These are phyloP conservation scores for Mobula hypostoma DNA, from an alignment of 2,113 vertebrate species.

Conservation along the genomic window DNA sequence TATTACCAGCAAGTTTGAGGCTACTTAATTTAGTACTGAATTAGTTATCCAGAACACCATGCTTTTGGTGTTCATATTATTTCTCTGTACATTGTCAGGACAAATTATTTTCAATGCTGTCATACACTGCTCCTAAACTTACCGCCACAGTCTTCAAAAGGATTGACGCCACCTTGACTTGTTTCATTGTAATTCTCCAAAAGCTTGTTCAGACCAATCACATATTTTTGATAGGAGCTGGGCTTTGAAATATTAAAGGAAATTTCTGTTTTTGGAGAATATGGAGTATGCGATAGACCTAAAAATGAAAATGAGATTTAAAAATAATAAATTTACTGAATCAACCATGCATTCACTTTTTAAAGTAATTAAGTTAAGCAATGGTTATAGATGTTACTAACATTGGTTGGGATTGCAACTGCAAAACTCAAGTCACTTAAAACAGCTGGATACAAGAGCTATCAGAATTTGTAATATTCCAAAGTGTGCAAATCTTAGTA, in stretches of 20 bases:
- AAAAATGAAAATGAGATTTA: constrained; percentile 30
- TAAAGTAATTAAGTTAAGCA: background rate
- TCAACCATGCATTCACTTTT: background rate
- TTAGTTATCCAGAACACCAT: background rate
- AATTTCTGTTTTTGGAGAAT: constrained; percentile 68
- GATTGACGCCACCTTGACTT: constrained; percentile 45
- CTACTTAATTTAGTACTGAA: background rate
- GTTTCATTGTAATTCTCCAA: constrained; percentile 52
- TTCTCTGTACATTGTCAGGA: background rate
- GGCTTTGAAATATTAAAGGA: constrained; percentile 48
- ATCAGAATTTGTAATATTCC: background rate
- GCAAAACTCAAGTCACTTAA: background rate
- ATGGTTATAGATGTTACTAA: background rate
- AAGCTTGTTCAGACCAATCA: constrained; percentile 50
- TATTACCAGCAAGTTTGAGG: background rate
- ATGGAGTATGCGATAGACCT: constrained; percentile 65
- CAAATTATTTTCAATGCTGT: background rate
- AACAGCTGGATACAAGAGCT: background rate
- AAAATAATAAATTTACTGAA: background rate
- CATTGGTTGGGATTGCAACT: background rate
- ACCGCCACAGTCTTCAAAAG: constrained; percentile 73
- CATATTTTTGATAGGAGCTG: constrained; percentile 47
- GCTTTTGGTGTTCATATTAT: background rate
- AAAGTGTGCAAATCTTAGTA: background rate
- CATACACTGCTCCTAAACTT: constrained; percentile 46